These are phyloP conservation scores for Tragelaphus scriptus DNA, from an alignment of 2,113 vertebrate species.

Conservation along the genomic window DNA sequence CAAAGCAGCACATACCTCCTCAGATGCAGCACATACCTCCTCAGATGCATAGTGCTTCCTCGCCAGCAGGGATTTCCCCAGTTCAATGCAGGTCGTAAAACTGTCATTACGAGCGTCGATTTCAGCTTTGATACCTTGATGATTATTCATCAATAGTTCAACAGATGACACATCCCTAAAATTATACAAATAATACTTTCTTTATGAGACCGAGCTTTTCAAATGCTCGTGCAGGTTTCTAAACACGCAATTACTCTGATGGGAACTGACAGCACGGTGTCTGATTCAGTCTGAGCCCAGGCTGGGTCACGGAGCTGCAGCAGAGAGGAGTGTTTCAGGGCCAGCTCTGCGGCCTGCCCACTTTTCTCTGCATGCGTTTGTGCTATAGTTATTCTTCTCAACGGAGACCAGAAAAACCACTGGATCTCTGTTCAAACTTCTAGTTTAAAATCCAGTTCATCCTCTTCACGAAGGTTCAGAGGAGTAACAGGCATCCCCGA, in stretches of 20 bases:
- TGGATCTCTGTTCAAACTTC: not conserved
- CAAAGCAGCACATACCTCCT: constrained; percentile 84
- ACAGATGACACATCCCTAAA: constrained; percentile 95
- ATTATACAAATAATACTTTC: constrained; percentile 42
- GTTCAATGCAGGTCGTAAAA: constrained; percentile 94
- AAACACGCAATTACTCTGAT: not conserved
- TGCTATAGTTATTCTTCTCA: not conserved
- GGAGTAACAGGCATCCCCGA: not conserved
- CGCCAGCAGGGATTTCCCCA: constrained; percentile 93
- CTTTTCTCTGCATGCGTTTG: not conserved
- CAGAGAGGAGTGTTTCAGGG: not conserved
- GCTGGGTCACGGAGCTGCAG: not conserved
- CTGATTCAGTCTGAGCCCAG: not conserved
- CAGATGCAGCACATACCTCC: constrained; percentile 89
- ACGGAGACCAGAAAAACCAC: not conserved
- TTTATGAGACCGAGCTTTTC: constrained; percentile 22
- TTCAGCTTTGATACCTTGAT: constrained; percentile 98
- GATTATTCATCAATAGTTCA: constrained; percentile 98
- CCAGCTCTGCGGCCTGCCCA: not conserved
- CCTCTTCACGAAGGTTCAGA: not conserved
- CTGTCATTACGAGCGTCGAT: constrained; percentile 97
- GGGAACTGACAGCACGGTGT: not conserved
- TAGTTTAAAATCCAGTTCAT: not conserved
- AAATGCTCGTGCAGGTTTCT: not conserved
- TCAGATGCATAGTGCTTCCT: constrained; percentile 95